Percentiles rank a stretch among this genome's conserved stretches.
Conservation (phyloP, 1,140 invertebrate genomes). For the Nasonia longicornis region DNA sequence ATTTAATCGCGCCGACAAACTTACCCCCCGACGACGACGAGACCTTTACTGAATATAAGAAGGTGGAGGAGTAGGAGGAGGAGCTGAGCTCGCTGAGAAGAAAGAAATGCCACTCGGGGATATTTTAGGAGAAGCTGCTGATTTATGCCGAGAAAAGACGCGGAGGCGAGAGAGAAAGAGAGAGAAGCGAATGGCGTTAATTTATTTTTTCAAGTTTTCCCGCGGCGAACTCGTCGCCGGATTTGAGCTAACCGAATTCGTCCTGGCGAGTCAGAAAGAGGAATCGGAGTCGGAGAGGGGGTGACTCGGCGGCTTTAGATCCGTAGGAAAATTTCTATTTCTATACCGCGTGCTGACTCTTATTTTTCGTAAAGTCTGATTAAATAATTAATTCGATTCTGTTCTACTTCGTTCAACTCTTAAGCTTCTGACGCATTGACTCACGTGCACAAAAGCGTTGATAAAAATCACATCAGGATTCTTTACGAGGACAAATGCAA, state of each 20-base stretch:
- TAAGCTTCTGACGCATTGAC: too few species aligned
- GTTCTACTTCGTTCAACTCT: background rate
- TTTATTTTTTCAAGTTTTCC: constrained; percentile 39
- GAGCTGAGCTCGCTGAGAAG: background rate
- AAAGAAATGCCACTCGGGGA: constrained; percentile 24
- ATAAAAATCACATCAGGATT: background rate
- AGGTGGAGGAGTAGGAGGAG: background rate
- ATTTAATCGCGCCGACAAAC: constrained; percentile 51
- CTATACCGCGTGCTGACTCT: background rate
- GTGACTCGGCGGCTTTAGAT: background rate
- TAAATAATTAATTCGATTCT: background rate
- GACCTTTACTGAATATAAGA: constrained; percentile 2
- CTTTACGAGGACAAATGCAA: background rate
- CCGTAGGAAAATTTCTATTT: background rate
- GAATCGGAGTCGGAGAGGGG: background rate
- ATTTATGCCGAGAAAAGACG: constrained; percentile 34
- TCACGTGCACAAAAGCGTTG: too few species aligned
- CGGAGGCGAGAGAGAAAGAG: background rate
- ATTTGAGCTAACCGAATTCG: constrained; percentile 29
- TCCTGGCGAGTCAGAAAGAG: background rate
- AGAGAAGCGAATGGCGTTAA: constrained; percentile 33
- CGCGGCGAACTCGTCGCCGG: background rate
- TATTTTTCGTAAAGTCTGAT: background rate
- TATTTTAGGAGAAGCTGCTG: constrained; percentile 41
- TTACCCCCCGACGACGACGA: background rate